phyloP scores from a whole-genome alignment of 2,113 vertebrate genomes.

The Aleadryas rufinucha region DNA sequence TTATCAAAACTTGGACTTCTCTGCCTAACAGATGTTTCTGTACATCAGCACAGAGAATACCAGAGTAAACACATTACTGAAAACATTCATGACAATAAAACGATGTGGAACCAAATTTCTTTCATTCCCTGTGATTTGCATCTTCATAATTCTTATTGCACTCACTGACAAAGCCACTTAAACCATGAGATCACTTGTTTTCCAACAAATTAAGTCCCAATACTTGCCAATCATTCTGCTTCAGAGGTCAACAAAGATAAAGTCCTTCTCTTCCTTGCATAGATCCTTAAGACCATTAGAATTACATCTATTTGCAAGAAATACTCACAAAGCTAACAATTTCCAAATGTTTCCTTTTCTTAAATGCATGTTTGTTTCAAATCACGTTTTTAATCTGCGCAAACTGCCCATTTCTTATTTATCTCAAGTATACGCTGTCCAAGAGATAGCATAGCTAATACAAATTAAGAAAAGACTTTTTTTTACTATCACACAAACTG shows the following conservation, averaged over 20 bases:
- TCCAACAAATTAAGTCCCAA: conserved; percentile 48
- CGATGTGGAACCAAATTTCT: conserved; percentile 6
- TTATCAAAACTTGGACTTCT: conserved; percentile 25
- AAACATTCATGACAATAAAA: conserved; percentile 27
- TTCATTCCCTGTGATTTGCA: conserved; percentile 46
- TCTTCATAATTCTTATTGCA: conserved; percentile 49
- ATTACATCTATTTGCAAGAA: conserved; percentile 43
- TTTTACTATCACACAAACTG: background rate
- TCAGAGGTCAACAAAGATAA: conserved; percentile 50
- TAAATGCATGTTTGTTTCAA: conserved; percentile 66
- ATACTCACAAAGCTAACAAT: conserved; percentile 61
- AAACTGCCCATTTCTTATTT: conserved; percentile 62
- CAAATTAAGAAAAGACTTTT: conserved; percentile 20
- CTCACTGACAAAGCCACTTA: conserved; percentile 55
- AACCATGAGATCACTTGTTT: conserved; percentile 72
- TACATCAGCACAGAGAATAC: background rate
- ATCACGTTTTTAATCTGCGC: conserved; percentile 67
- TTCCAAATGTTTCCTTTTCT: conserved; percentile 70
- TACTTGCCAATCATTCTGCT: conserved; percentile 54
- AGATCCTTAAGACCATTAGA: conserved; percentile 47
- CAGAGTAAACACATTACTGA: background rate
- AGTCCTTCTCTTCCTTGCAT: conserved; percentile 24
- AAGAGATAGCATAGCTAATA: conserved; percentile 38
- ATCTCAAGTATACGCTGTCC: conserved; percentile 30
- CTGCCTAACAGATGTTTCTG: conserved; percentile 34